Conservation (phyloP, 2,888 invertebrate species). For the Minunthozetes semirufus region DNA sequence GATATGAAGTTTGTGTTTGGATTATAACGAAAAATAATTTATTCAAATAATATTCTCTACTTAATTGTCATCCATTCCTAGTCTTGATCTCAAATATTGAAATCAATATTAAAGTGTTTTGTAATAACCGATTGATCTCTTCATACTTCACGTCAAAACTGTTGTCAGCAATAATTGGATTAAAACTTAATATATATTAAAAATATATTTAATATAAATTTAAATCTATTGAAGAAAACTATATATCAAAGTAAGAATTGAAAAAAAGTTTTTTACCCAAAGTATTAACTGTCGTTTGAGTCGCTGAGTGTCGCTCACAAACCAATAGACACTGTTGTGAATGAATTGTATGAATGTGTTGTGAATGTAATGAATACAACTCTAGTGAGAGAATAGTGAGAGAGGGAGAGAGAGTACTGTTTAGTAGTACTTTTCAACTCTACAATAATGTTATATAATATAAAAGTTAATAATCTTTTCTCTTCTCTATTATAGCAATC, state of each 20-base stretch:
- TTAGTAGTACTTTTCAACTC: background rate
- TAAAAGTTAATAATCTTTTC: constrained; percentile 8
- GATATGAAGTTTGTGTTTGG: background rate
- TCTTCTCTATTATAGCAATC: constrained; percentile 22
- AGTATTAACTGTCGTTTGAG: background rate
- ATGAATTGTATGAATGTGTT: constrained; percentile 4
- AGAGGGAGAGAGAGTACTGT: background rate
- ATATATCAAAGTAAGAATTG: background rate
- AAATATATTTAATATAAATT: background rate
- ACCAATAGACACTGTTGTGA: background rate
- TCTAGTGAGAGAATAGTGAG: background rate
- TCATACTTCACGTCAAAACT: background rate
- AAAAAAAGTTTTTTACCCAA: background rate
- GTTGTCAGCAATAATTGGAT: constrained; percentile 13
- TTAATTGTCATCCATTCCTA: constrained; percentile 26
- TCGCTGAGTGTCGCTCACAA: constrained; percentile 12
- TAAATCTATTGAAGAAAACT: background rate
- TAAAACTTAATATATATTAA: constrained; percentile 10
- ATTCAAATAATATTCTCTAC: background rate
- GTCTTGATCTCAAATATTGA: constrained; percentile 27
- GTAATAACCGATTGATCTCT: constrained; percentile 25
- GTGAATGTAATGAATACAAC: background rate
- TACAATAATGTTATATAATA: background rate
- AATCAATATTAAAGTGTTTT: background rate
- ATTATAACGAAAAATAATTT: background rate